These are phyloP conservation scores for Synanthedon myopaeformis DNA, from an alignment of 2,888 invertebrate genomes.

Conservation along the genomic window DNA sequence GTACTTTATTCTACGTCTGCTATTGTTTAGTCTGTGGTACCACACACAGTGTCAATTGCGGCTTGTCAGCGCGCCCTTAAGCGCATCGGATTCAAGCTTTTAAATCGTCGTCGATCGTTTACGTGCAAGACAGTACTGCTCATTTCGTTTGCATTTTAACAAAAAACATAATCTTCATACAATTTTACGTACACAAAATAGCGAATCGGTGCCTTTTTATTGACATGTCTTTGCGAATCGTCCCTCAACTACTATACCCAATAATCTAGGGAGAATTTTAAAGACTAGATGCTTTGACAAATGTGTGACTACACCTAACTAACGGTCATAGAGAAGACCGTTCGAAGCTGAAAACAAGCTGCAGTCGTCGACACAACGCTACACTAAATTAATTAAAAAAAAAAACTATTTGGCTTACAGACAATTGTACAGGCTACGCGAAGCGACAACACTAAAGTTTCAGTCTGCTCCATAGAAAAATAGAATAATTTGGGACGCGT, in stretches of 20 bases:
- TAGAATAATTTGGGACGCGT: slow-evolving; percentile 44
- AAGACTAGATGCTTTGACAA: slow-evolving; percentile 34
- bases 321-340: slow-evolving; percentile 31
- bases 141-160: neutral
- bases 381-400: slow-evolving; percentile 20
- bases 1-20: no score
- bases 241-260: slow-evolving; percentile 23
- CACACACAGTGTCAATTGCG: neutral
- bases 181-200: neutral
- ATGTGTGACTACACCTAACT: slow-evolving; percentile 38
- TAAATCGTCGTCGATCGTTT: neutral
- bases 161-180: neutral
- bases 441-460: slow-evolving; percentile 22
- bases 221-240: slow-evolving; percentile 11
- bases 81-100: slow-evolving; percentile 5
- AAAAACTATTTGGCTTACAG: slow-evolving; percentile 44
- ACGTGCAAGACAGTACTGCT: slow-evolving; percentile 7
- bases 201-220: slow-evolving; percentile 15
- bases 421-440: slow-evolving; percentile 29
- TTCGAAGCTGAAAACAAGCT: slow-evolving; percentile 36
- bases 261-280: slow-evolving; percentile 32
- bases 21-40: no score
- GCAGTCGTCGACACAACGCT: slow-evolving; percentile 41
- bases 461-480: slow-evolving; percentile 34
- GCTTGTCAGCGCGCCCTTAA: slow-evolving; percentile 4